Percentiles rank a stretch among this genome's conserved stretches.
These are phyloP conservation scores for Drosophila sucinea DNA, from an alignment of 1,140 invertebrate genomes.

Conservation along the genomic window DNA sequence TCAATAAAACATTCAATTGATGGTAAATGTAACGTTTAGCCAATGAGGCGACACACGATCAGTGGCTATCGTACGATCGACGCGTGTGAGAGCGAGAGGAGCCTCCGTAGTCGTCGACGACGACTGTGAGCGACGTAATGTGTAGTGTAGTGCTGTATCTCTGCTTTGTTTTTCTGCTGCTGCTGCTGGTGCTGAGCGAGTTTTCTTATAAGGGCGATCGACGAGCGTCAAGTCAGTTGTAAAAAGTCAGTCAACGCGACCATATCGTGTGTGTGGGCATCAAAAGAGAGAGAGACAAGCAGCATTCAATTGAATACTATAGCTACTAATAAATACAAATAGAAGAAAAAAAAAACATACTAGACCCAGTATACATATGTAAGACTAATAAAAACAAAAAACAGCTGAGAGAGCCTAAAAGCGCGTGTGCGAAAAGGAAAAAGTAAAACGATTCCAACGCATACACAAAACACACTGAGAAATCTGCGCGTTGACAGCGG, in stretches of 20 bases:
- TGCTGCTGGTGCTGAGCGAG: slow-evolving; percentile 53
- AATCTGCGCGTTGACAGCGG: slow-evolving; percentile 41
- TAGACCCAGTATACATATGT: slow-evolving; percentile 6
- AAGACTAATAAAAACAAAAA: slow-evolving; percentile 60
- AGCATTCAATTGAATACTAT: neutral
- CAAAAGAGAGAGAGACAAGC: too few relatives aligned
- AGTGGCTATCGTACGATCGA: slow-evolving; percentile 53
- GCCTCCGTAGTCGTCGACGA: slow-evolving; percentile 8
- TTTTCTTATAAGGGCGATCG: slow-evolving; percentile 74
- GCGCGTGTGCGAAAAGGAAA: slow-evolving; percentile 73
- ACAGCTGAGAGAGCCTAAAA: slow-evolving; percentile 61
- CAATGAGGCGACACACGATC: slow-evolving; percentile 4
- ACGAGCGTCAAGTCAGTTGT: slow-evolving; percentile 62
- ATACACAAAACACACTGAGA: slow-evolving; percentile 34
- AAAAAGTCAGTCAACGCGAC: slow-evolving; percentile 53
- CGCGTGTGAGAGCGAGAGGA: slow-evolving; percentile 44
- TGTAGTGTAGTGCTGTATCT: neutral
- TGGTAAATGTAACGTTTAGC: slow-evolving; percentile 3
- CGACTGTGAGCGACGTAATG: neutral
- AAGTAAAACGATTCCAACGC: slow-evolving; percentile 38
- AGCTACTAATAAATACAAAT: neutral
- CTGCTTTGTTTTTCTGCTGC: neutral
- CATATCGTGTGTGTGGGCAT: slow-evolving; percentile 30
- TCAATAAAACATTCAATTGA: slow-evolving; percentile 3
- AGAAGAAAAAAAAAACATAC: neutral